These are phyloP conservation scores for Coptodon bakossiorum DNA, from an alignment of 2,113 vertebrate genomes.

Conservation along the genomic window DNA sequence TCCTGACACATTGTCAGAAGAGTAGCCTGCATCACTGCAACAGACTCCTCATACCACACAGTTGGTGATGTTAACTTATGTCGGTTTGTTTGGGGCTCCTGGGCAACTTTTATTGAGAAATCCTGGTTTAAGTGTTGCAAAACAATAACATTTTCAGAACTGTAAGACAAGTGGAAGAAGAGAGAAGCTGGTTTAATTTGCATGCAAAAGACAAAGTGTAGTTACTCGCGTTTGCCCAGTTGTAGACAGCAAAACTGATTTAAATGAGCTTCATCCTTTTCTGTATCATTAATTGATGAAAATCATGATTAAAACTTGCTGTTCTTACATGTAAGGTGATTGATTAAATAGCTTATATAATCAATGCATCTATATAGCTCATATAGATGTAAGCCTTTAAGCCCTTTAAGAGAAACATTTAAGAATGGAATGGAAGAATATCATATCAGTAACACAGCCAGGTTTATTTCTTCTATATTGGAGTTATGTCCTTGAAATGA, in stretches of 20 bases:
- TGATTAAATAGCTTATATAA: not conserved
- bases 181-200: not conserved
- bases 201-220: not conserved
- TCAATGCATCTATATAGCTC: not conserved
- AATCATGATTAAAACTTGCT: not conserved
- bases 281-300: not conserved
- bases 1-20: not conserved
- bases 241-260: not conserved
- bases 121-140: not conserved
- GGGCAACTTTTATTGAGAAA: not conserved
- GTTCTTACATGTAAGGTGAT: not conserved
- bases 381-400: not conserved
- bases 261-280: not conserved
- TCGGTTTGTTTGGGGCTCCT: not conserved
- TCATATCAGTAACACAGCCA: not conserved
- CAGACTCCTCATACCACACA: not conserved
- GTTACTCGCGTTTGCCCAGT: not conserved
- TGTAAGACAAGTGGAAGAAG: not conserved
- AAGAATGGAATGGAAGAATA: accelerated
- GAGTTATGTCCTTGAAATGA: conserved; percentile 56
- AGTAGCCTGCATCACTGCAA: not conserved
- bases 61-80: not conserved
- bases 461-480: conserved; percentile 3
- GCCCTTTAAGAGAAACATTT: not conserved
- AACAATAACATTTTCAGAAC: not conserved